Base-by-base conservation (phyloP, 2,888 invertebrate genomes). In the Antheraea assamensis region DNA sequence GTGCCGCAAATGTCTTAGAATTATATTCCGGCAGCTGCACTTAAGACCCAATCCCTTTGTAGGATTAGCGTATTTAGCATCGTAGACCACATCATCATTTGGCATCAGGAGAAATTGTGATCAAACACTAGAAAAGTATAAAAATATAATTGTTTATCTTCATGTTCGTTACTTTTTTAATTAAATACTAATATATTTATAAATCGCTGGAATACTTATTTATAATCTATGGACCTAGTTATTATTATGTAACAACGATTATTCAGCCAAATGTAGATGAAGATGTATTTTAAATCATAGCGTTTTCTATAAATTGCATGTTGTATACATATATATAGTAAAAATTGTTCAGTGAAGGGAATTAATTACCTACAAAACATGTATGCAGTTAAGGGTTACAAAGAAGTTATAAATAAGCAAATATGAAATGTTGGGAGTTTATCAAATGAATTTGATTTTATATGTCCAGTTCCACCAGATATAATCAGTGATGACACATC, bases 401-500 rank as follows among this genome's bases (percentile, higher is more conserved):
- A 3, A 52, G 3, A 49, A 17, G 17, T 3, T 3, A 17, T 17
- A 17, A 49, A 49, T 15, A 17, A 21, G 15, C 21, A 52, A 21
- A 3, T 21, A 5, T 4, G 2, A 17, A 49, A 49, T 19, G 19
- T 19, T 49, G 3, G 42, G 1, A 52, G 19, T 27, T 27, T 30
- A 61, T 13, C 4, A 15, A 4, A 27, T 27, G 27, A 15, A 61
- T 15, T 27, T 27, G 15, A 27, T 27, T 61, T 61, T 27, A 13
- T 61, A 27, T 87, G 79, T 82, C 75, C 92, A 97, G 97, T 97
- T 73, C 97, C 97, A 70, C 97, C 97, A 0, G 97, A 97, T 87
- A 97, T 97, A 81, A 94, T 97, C 78, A 97, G 97, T 84, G 96
- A 97, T 80, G 96, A 97, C 74, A 97, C 97, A 1, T 97, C 97